These are phyloP conservation scores for Drosophila colorata DNA, from an alignment of 2,888 invertebrate species.

Conservation along the genomic window DNA sequence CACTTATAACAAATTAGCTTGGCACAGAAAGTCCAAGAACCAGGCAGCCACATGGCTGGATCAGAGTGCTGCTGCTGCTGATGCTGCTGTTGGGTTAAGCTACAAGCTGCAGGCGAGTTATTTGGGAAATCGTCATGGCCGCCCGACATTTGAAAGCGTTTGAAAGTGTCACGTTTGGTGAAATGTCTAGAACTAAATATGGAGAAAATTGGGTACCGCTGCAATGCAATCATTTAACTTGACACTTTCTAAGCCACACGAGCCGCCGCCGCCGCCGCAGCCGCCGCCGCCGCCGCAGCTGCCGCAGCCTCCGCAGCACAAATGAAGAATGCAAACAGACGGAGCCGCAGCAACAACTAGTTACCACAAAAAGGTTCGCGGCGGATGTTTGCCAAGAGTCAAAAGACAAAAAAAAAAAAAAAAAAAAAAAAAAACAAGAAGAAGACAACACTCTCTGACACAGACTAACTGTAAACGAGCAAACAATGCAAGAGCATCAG, in stretches of 20 bases:
- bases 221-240: conserved; percentile 72
- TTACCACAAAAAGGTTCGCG: conserved; percentile 52
- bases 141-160: conserved; percentile 70
- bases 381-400: conserved; percentile 70
- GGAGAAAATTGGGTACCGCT: conserved; percentile 78
- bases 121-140: conserved; percentile 57
- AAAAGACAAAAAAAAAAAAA: conserved; percentile 25
- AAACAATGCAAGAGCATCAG: conserved; percentile 56
- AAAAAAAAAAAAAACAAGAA: conserved; percentile 18
- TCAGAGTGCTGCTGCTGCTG: conserved; percentile 21
- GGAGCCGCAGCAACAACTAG: conserved; percentile 20
- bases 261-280: conserved; percentile 11
- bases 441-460: conserved; percentile 9
- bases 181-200: conserved; percentile 78
- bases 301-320: conserved; percentile 35
- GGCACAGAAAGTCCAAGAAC: conserved; percentile 62
- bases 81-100: conserved; percentile 23
- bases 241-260: conserved; percentile 75
- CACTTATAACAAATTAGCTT: conserved; percentile 71
- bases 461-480: conserved; percentile 66
- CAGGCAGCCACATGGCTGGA: conserved; percentile 25
- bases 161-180: conserved; percentile 78
- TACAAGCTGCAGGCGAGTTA: conserved; percentile 19
- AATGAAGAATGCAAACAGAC: conserved; percentile 70
- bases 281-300: conserved; percentile 3